Evolutionary conservation across 2,888 invertebrate genomes (phyloP).

Genomic region (Rhagophthalmus giganteus): DNA sequence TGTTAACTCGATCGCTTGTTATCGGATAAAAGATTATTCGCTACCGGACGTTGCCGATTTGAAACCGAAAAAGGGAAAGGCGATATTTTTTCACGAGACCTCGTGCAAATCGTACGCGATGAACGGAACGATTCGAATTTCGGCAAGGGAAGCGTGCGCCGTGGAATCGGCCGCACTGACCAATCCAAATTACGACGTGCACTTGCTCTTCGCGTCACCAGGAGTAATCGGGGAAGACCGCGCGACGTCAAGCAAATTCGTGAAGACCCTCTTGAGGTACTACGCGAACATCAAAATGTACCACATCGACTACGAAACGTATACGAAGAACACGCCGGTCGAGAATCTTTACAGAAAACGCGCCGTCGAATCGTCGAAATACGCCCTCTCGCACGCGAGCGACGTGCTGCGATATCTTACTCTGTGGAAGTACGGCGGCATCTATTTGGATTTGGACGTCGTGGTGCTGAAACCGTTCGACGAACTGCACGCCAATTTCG

Average conservation of each 20-base stretch:
- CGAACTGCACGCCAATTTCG: background rate
- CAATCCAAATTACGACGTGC: conserved; percentile 62
- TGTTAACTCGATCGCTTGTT: conserved; percentile 44
- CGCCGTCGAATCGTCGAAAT: conserved; percentile 57
- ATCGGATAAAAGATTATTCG: conserved; percentile 37
- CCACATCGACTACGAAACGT: conserved; percentile 58
- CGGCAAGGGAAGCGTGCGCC: conserved; percentile 66
- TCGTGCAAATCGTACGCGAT: conserved; percentile 60
- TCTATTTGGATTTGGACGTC: conserved; percentile 76
- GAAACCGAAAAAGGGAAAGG: conserved; percentile 49
- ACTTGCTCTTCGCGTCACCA: conserved; percentile 60
- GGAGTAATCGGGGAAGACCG: conserved; percentile 40
- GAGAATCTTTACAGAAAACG: conserved; percentile 59
- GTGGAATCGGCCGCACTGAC: conserved; percentile 68
- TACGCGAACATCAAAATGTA: conserved; percentile 59
- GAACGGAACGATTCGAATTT: conserved; percentile 54
- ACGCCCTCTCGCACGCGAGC: conserved; percentile 64
- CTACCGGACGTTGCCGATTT: conserved; percentile 47
- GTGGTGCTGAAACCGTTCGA: conserved; percentile 54
- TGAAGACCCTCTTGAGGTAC: conserved; percentile 48
- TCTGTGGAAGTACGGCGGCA: conserved; percentile 75
- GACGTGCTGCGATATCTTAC: conserved; percentile 68
- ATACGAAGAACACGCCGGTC: conserved; percentile 61
- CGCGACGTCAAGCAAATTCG: conserved; percentile 43
- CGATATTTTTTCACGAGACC: conserved; percentile 71